A percentile compares a stretch with the other conserved stretches of the same genome.
These are phyloP conservation scores for Apis dorsata DNA, from an alignment of 1,140 invertebrate genomes.

Conservation along the genomic window DNA sequence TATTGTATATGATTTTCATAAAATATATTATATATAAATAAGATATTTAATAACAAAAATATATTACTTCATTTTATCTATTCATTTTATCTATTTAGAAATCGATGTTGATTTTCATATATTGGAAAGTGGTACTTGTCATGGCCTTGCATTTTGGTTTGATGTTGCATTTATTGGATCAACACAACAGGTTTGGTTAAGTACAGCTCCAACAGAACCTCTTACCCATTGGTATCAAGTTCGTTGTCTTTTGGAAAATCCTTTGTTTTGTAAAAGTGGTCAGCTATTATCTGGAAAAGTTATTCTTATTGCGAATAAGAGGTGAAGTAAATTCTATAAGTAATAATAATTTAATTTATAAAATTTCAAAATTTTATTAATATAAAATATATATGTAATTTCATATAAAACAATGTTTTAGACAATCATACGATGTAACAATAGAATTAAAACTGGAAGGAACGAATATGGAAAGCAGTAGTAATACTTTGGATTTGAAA, in stretches of 20 bases:
- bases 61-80: conserved; percentile 6
- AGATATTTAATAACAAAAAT: neutral
- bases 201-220: conserved; percentile 99
- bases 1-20: neutral
- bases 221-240: conserved; percentile 99
- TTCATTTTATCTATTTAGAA: conserved; percentile 79
- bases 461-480: conserved; percentile 87
- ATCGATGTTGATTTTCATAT: conserved; percentile 97
- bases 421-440: conserved; percentile 99
- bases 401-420: conserved; percentile 68
- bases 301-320: conserved; percentile 94
- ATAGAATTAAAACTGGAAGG: conserved; percentile 96
- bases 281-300: conserved; percentile 94
- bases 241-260: conserved; percentile 95
- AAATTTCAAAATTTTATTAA: neutral
- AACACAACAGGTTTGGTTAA: conserved; percentile 95
- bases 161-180: conserved; percentile 99
- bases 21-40: no score
- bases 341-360: no score
- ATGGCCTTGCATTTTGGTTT: conserved; percentile 99
- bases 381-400: neutral
- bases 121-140: conserved; percentile 95
- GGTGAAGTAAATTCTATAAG: conserved; percentile 78
- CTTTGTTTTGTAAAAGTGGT: conserved; percentile 96
- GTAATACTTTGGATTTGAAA: conserved; percentile 97